phyloP scores from a whole-genome alignment of 2,888 invertebrate species.

The Adelphocoris suturalis region DNA sequence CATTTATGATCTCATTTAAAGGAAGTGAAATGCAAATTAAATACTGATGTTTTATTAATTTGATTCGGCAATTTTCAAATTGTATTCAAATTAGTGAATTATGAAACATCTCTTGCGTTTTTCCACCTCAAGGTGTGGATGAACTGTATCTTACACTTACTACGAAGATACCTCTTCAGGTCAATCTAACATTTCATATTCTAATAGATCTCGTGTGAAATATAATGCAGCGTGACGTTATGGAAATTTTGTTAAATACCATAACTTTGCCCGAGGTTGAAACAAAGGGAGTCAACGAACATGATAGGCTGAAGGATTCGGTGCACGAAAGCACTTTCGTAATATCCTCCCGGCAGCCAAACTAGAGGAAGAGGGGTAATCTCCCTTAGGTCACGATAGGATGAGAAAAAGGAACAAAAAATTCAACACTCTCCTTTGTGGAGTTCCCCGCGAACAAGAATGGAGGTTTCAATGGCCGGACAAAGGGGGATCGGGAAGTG shows the following conservation, averaged over 20 bases:
- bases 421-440: conserved; percentile 1
- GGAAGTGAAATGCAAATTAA: too few species aligned
- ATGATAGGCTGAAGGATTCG: conserved; percentile 29
- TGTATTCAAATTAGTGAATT: too few species aligned
- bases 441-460: background rate
- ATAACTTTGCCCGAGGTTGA: conserved; percentile 5
- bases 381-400: conserved; percentile 50
- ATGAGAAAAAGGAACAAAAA: conserved; percentile 54
- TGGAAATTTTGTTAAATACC: conserved; percentile 22
- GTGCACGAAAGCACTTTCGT: conserved; percentile 63
- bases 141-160: too few species aligned
- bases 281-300: conserved; percentile 18
- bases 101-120: too few species aligned
- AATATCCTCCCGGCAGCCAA: conserved; percentile 13
- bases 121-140: too few species aligned
- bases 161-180: background rate
- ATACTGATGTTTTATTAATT: too few species aligned
- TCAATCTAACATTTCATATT: background rate
- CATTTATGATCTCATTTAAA: too few species aligned
- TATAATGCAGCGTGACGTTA: background rate
- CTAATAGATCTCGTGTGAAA: background rate
- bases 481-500: background rate
- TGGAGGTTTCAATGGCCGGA: background rate
- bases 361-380: conserved; percentile 40
- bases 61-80: too few species aligned